Evolutionary conservation across 2,888 invertebrate species (phyloP).

Genomic region (Noctuana brunneofusca): DNA sequence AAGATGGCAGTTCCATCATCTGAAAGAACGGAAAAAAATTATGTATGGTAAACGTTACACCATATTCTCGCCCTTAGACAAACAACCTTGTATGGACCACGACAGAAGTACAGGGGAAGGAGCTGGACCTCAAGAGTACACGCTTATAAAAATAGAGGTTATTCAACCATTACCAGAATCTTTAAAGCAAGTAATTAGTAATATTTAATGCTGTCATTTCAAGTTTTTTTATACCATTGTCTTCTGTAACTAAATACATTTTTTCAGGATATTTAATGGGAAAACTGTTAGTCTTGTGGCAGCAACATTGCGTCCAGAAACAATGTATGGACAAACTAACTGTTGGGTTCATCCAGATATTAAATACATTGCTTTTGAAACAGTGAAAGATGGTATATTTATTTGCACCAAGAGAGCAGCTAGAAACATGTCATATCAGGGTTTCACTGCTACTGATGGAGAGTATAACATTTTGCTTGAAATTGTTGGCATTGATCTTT

Average conservation of each 20-base stretch:
- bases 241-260: too few relatives aligned
- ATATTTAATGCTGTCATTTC: neutral
- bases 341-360: conserved; percentile 99
- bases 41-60: conserved; percentile 98
- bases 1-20: conserved; percentile 95
- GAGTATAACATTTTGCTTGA: conserved; percentile 87
- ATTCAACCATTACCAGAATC: conserved; percentile 87
- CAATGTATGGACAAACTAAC: conserved; percentile 99
- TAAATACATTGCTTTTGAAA: conserved; percentile 93
- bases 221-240: neutral
- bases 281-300: conserved; percentile 93
- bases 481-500: conserved; percentile 88
- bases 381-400: conserved; percentile 89
- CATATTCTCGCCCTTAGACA: conserved; percentile 97
- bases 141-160: conserved; percentile 96
- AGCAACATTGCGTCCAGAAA: conserved; percentile 98
- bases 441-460: conserved; percentile 91
- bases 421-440: conserved; percentile 97
- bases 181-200: conserved; percentile 78
- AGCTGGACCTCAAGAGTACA: conserved; percentile 99
- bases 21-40: conserved; percentile 94
- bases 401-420: conserved; percentile 95
- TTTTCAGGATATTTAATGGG: conserved; percentile 71
- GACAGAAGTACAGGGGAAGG: conserved; percentile 98
- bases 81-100: conserved; percentile 99